Percentiles rank a stretch among this genome's conserved stretches.
Evolutionary conservation across 1,140 invertebrate species (phyloP).

Genomic region (Centruroides sculpturatus): DNA sequence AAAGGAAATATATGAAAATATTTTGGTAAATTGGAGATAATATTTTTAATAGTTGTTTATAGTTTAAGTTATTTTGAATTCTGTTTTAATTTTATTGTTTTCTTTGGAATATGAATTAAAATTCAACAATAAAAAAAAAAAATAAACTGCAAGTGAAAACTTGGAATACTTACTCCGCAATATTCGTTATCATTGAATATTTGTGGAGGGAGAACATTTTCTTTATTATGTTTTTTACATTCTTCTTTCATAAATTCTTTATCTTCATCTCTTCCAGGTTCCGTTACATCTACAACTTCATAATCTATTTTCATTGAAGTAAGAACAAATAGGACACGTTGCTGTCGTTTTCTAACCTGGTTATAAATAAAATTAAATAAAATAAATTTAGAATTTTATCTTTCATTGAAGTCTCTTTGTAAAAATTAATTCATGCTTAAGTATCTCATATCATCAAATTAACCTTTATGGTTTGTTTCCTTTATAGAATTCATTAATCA

Average conservation of each 20-base stretch:
- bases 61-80: too few relatives aligned
- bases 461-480: too few relatives aligned
- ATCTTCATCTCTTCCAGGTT: conserved; percentile 69
- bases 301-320: conserved; percentile 78
- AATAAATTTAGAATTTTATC: not conserved
- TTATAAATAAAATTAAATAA: conserved; percentile 24
- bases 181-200: conserved; percentile 85
- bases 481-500: too few relatives aligned
- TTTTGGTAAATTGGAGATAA: too few relatives aligned
- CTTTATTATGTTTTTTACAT: conserved; percentile 49
- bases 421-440: too few relatives aligned
- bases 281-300: conserved; percentile 79
- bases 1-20: too few relatives aligned
- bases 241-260: conserved; percentile 87
- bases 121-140: too few relatives aligned
- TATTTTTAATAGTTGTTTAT: too few relatives aligned
- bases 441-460: too few relatives aligned
- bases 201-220: conserved; percentile 72
- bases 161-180: conserved; percentile 56
- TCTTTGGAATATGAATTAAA: too few relatives aligned
- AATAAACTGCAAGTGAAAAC: too few relatives aligned
- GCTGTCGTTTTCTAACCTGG: conserved; percentile 86
- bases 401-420: not conserved
- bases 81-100: too few relatives aligned
- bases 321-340: conserved; percentile 77